Conservation (phyloP, 2,113 vertebrate species). For the Corythornis vintsioides region DNA sequence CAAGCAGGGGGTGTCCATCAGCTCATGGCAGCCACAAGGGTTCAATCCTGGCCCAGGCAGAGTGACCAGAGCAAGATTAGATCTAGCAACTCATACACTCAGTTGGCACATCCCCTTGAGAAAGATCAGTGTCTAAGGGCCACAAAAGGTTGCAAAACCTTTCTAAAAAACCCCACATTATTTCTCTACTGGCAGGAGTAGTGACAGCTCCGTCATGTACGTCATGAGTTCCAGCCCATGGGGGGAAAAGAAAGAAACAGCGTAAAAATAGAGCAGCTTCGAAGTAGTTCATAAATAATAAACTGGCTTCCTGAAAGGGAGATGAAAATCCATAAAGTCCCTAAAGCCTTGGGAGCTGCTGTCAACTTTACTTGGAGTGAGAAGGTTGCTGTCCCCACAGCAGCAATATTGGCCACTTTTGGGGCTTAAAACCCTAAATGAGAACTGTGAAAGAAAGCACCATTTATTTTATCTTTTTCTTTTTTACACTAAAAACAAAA, state of each 20-base stretch:
- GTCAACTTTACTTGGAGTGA: not conserved
- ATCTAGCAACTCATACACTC: not conserved
- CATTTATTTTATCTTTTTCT: not conserved
- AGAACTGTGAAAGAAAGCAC: not conserved
- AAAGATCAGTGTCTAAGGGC: not conserved
- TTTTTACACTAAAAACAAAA: not conserved
- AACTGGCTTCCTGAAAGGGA: not conserved
- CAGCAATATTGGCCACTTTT: not conserved
- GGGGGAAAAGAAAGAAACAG: not conserved
- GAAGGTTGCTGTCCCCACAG: not conserved
- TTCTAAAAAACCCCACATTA: not conserved
- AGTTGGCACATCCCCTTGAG: not conserved
- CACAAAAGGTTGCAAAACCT: not conserved
- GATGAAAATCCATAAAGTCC: not conserved
- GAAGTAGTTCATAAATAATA: constrained; percentile 56
- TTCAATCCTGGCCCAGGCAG: not conserved
- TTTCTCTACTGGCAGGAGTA: not conserved
- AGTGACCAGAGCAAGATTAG: not conserved
- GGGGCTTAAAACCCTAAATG: not conserved
- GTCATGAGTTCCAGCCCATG: not conserved
- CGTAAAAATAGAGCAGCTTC: constrained; percentile 51
- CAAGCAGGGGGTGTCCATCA: not conserved
- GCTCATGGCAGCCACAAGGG: not conserved
- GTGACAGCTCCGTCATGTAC: not conserved
- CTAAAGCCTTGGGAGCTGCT: not conserved